Base-by-base conservation (phyloP, 2,797 vertebrate genomes). In the Scolopax rusticola region DNA sequence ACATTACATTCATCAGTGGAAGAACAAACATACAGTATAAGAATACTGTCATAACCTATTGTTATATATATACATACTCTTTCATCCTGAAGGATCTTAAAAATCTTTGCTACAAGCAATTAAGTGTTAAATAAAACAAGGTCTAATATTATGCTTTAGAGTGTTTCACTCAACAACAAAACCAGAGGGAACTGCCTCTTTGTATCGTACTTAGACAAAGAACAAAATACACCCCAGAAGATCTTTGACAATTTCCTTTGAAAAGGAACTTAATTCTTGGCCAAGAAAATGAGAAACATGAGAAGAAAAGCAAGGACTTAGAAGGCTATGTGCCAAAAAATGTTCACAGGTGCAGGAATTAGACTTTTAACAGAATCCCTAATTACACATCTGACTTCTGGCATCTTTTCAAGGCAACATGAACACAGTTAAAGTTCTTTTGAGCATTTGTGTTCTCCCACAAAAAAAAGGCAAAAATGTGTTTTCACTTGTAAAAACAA, bases 291-390 rank as follows among this genome's bases (percentile, higher is more conserved):
- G 36, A 84, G 73, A 81, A 88, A 93, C 30, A 73, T 0, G 11
- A 85, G 83, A 93, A 78, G 20, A 82, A 92, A 95, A 79, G 28
- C 47, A 88, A 87, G 28, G 51, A 84, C 21, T 87, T 53, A 32
- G 70, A 84, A 85, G 70, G 30, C 69, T 71, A 5, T 6, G 12
- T 40, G 53, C 40, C 76, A 91, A 81, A 71, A 80, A 90, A 63
- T n/a, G 40, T 87, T 95, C 90, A 84, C 83, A 93, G 83, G 87
- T 96, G 87, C 40, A 91, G 51, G 25, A 92, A 79, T 76, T 76
- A 79, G 36, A 67, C 43, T 91, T 90, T 84, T 91, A 88, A 91
- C 59, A 93, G 54, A 89, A 86, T 67, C 40, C 41, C 23, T 95
- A 86, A 94, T 92, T 91, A 86, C 33, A 78, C 13, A 69, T 78